Base-by-base conservation (phyloP, 2,113 vertebrate genomes). In the Ictalurus furcatus region DNA sequence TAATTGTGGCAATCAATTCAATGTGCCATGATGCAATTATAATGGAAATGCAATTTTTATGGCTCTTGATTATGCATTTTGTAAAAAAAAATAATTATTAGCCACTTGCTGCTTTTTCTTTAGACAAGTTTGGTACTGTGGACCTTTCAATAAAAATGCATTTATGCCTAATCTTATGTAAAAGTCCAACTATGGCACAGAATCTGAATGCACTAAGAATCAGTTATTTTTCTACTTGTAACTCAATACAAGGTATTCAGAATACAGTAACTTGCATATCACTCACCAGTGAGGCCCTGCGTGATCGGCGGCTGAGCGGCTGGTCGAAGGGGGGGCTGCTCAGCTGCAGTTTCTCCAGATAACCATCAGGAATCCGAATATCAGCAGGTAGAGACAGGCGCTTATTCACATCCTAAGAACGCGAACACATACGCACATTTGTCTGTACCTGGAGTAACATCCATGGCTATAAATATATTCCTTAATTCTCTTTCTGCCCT, bases 351-450 rank as follows among this genome's bases (percentile, higher is more conserved):
- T 99, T 99, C 94, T 99, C 97, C 92, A 99, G 96, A 93, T 99
- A 99, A 6, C 97, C 98, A 87, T 99, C 98, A 0, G 98, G 98
- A 95, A 99, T 98, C 93, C 98, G 96, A 93, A 99, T 99, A 93
- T 99, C 98, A 78, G 98, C 98, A 6, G 98, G 98, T 84, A 99
- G 95, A 9, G 98, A 99, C 94, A 99, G 94, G 25, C 98, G 97
- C 90, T 99, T 99, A 94, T 99, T 99, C 94, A 99, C 94, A 94
- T 99, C 98, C 98, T 99, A 34, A 34, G 19, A 80, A 63, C 25
- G 19, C 23, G 67, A 61, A 90, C 54, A 83, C 84, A 82, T n/a
- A 88, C 21, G 58, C 83, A 80, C 73, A 74, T 14, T 25, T 23
- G 21, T 88, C 40, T 19, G 0, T 52, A 67, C 44, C 85, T 59